Conservation (phyloP, 2,888 invertebrate genomes). For the Falcaria lacertinaria region DNA sequence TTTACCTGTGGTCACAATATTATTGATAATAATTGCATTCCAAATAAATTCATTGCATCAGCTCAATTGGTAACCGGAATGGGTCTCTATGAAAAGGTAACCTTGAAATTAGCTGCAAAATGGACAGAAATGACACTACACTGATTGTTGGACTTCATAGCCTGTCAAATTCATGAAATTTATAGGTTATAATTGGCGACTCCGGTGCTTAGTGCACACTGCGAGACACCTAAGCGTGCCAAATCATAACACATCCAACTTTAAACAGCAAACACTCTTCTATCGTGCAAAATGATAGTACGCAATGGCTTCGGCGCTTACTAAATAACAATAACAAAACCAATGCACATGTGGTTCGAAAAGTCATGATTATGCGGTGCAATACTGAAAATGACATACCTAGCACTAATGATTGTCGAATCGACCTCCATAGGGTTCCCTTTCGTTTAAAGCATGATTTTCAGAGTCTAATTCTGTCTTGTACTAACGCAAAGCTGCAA, state of each 20-base stretch:
- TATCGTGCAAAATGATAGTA: slow-evolving; percentile 55
- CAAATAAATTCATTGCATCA: slow-evolving; percentile 19
- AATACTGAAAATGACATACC: slow-evolving; percentile 73
- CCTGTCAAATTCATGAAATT: slow-evolving; percentile 70
- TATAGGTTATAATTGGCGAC: slow-evolving; percentile 58
- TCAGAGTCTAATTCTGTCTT: slow-evolving; percentile 55
- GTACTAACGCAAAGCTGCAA: slow-evolving; percentile 59
- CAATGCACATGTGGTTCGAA: slow-evolving; percentile 73
- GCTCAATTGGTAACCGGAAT: slow-evolving; percentile 14
- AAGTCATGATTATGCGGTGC: slow-evolving; percentile 67
- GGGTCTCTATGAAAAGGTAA: slow-evolving; percentile 31
- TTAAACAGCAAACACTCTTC: slow-evolving; percentile 30
- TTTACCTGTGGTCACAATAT: slow-evolving; percentile 1
- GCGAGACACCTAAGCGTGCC: slow-evolving; percentile 24
- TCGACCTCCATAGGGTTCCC: slow-evolving; percentile 53
- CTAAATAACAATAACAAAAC: slow-evolving; percentile 70
- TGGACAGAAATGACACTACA: slow-evolving; percentile 49
- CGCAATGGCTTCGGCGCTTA: slow-evolving; percentile 51
- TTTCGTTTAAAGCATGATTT: slow-evolving; percentile 58
- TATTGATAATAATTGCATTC: slow-evolving; percentile 5
- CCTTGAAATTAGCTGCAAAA: slow-evolving; percentile 52
- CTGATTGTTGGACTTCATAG: slow-evolving; percentile 68
- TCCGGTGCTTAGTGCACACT: slow-evolving; percentile 29
- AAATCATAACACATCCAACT: slow-evolving; percentile 25
- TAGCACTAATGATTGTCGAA: slow-evolving; percentile 54